These are phyloP conservation scores for Taphrorychus bicolor DNA, from an alignment of 2,888 invertebrate genomes.

Conservation along the genomic window DNA sequence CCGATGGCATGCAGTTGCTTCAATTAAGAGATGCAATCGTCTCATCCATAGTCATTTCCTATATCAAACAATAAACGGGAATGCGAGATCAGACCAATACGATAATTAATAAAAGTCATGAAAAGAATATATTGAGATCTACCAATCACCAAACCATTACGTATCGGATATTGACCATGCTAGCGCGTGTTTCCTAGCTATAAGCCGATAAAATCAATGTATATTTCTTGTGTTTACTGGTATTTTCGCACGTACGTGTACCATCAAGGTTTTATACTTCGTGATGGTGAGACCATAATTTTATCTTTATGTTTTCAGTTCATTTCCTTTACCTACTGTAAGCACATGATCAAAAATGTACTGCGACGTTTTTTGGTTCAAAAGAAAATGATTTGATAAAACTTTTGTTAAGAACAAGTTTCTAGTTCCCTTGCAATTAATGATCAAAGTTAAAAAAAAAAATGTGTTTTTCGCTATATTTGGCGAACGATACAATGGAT, in stretches of 20 bases:
- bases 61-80: constrained; percentile 7
- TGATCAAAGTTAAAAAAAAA: no score
- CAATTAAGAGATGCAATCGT: constrained; percentile 6
- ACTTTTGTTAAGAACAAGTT: no score
- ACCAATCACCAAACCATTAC: constrained; percentile 11
- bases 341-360: no score
- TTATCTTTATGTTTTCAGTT: no score
- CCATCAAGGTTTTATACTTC: no score
- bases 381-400: no score
- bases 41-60: constrained; percentile 3
- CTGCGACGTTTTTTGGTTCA: no score
- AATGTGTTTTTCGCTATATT: no score
- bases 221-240: constrained; percentile 27
- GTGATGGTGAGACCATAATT: no score
- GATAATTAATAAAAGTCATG: constrained; percentile 17
- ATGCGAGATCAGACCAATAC: constrained; percentile 4
- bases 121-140: constrained; percentile 11
- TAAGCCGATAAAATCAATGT: constrained; percentile 34
- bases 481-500: no score
- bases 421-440: no score
- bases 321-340: no score
- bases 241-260: constrained; percentile 27
- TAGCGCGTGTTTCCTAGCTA: constrained; percentile 32
- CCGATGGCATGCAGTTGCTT: background rate
- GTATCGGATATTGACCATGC: constrained; percentile 5